Evolutionary conservation across 2,113 vertebrate genomes (phyloP), one percentile per base, ranked within the genome.

Genomic region (Syngnathoides biaculeatus): DNA sequence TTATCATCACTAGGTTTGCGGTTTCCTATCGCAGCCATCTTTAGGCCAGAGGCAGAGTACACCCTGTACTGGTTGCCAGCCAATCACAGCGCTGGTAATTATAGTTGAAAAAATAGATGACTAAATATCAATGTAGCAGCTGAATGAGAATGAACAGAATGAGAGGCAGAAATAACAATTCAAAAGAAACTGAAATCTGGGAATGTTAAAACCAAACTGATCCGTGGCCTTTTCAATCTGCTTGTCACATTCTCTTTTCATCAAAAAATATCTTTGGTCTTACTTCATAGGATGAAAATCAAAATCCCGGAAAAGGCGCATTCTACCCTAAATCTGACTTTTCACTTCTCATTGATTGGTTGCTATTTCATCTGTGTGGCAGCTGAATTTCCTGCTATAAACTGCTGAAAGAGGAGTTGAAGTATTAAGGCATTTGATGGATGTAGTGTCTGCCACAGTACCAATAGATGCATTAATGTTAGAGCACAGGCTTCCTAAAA

Each of bases 401-500:
- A 80, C 75, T 78, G 69, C 38, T 53, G 5, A 35, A 53, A 48
- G 59, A 55, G 45, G 45, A 48, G 52, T 55, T 55, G 45, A 4
- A 50, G 47, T 50, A 50, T 50, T 80, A 66, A 66, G 64, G 22
- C 70, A 78, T 80, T 82, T 80, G 78, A 86, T 73, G 77, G 80
- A 61, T 84, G 74, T 67, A 58, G 47, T 76, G 53, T 57, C 66
- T 80, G 84, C 75, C 69, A 57, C 64, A 55, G 14, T 22, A 79
- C 83, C 79, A 70, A 40, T 65, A 56, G 71, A 67, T 56, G 67
- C 74, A 84, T 81, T 84, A 79, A 48, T 67, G 64, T 38, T 59
- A 53, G 52, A 72, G 42, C 7, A 1, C n/a, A 20, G 59, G 71
- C 60, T 67, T 67, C 42, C 35, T 67, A 38, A 48, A 79, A n/a